Evolutionary conservation across 2,113 vertebrate species (phyloP).

Genomic region (Perca schrenkii): DNA sequence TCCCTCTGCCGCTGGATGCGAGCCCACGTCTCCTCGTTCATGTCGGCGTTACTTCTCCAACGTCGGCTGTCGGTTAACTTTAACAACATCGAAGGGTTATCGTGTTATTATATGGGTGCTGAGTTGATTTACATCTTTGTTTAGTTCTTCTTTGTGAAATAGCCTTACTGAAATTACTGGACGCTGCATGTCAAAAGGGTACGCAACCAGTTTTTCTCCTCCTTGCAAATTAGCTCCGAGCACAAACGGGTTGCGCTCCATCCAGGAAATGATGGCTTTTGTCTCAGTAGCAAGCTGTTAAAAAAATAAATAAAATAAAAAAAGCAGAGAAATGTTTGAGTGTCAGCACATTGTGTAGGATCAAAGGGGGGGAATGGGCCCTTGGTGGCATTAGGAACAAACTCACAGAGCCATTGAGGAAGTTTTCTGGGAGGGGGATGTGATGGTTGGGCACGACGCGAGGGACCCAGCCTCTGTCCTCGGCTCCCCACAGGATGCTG

Average conservation of each 20-base stretch:
- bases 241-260: slow-evolving; percentile 94
- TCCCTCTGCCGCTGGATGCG: slow-evolving; percentile 84
- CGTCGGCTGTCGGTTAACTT: slow-evolving; percentile 62
- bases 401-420: slow-evolving; percentile 86
- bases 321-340: not conserved
- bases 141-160: not conserved
- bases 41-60: slow-evolving; percentile 68
- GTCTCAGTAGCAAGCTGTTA: slow-evolving; percentile 91
- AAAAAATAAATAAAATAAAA: not conserved
- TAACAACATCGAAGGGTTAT: not conserved
- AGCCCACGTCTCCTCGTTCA: slow-evolving; percentile 86
- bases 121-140: not conserved
- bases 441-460: slow-evolving; percentile 92
- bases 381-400: not conserved
- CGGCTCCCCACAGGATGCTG: slow-evolving; percentile 91
- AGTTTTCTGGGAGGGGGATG: slow-evolving; percentile 90
- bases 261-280: slow-evolving; percentile 92
- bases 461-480: slow-evolving; percentile 91
- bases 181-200: slow-evolving; percentile 85
- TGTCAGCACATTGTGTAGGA: fast-evolving
- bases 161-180: slow-evolving; percentile 69
- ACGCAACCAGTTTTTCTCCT: slow-evolving; percentile 92
- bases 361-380: fast-evolving
- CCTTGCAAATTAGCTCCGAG: slow-evolving; percentile 96
- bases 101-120: not conserved